A percentile compares a stretch with the other conserved stretches of the same genome.
phyloP scores from a whole-genome alignment of 2,888 invertebrate genomes.

The Hypomecis atomaria region DNA sequence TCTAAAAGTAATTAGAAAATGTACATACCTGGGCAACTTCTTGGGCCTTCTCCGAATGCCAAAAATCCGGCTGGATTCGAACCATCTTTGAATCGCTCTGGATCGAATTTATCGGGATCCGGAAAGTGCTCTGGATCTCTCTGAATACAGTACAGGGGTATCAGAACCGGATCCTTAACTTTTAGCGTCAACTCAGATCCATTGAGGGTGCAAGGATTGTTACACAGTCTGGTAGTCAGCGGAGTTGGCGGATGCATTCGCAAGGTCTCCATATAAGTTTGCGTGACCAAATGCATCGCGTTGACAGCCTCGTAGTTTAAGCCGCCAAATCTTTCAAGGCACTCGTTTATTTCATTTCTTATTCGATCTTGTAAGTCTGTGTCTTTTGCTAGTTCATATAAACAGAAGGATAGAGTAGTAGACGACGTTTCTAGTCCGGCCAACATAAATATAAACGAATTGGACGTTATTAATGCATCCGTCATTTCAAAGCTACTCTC shows the following conservation, averaged over 20 bases:
- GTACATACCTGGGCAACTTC: conserved; percentile 75
- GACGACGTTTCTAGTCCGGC: conserved; percentile 79
- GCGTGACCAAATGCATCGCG: conserved; percentile 67
- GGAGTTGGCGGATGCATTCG: conserved; percentile 77
- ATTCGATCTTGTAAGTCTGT: conserved; percentile 67
- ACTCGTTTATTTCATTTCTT: conserved; percentile 67
- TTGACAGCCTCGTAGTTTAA: conserved; percentile 73
- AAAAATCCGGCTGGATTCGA: conserved; percentile 68
- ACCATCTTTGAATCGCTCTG: conserved; percentile 69
- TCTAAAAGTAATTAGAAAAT: conserved; percentile 8
- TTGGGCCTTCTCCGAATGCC: conserved; percentile 77
- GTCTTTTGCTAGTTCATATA: conserved; percentile 75
- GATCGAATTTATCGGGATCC: conserved; percentile 74
- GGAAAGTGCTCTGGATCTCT: conserved; percentile 69
- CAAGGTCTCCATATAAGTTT: conserved; percentile 68
- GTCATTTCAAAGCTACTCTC: conserved; percentile 71
- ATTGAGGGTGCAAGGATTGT: conserved; percentile 64
- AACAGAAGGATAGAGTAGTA: conserved; percentile 75
- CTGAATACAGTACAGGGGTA: conserved; percentile 75
- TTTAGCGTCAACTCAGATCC: conserved; percentile 65
- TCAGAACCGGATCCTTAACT: conserved; percentile 67
- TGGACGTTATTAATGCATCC: conserved; percentile 77
- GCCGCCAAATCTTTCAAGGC: conserved; percentile 59
- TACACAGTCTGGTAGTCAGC: conserved; percentile 74
- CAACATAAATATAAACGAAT: conserved; percentile 81